Evolutionary conservation across 2,888 invertebrate species (phyloP).

Genomic region (Drosophila ezoana): DNA sequence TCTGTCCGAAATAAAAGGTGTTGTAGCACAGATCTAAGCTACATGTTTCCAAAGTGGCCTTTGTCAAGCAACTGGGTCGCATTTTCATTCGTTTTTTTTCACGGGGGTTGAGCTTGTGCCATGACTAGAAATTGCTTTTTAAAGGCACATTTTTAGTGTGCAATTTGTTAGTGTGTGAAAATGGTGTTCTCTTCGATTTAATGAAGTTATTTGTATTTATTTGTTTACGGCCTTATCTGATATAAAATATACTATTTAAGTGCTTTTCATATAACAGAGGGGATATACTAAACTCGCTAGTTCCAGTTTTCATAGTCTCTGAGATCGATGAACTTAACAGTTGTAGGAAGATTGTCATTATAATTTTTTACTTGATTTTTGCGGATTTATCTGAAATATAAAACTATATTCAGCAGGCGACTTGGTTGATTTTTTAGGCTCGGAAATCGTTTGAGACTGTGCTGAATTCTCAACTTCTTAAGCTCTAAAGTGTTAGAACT

Average conservation of each 20-base stretch:
- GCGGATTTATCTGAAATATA: no score
- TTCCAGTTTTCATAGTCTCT: not conserved
- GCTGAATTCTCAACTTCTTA: no score
- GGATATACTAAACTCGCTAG: not conserved
- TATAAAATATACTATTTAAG: no score
- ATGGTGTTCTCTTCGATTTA: not conserved
- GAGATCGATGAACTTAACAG: no score
- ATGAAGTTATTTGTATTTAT: not conserved
- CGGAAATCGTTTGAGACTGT: no score
- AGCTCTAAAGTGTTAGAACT: no score
- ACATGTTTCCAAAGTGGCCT: constrained; percentile 12
- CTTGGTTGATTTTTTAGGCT: no score
- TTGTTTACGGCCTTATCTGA: no score
- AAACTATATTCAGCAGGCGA: no score
- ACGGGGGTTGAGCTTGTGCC: constrained; percentile 21
- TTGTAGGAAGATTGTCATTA: not conserved
- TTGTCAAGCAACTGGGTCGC: constrained; percentile 16
- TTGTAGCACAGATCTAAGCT: constrained; percentile 1
- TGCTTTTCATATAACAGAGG: not conserved
- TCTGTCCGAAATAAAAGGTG: constrained; percentile 29
- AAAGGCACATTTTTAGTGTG: constrained; percentile 7
- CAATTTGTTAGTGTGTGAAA: constrained; percentile 6
- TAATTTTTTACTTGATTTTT: no score
- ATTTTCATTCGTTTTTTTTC: not conserved
- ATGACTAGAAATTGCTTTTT: constrained; percentile 13